Percentiles rank a stretch among this genome's conserved stretches.
phyloP scores from a whole-genome alignment of 2,888 invertebrate genomes.

The Agrochola litura region DNA sequence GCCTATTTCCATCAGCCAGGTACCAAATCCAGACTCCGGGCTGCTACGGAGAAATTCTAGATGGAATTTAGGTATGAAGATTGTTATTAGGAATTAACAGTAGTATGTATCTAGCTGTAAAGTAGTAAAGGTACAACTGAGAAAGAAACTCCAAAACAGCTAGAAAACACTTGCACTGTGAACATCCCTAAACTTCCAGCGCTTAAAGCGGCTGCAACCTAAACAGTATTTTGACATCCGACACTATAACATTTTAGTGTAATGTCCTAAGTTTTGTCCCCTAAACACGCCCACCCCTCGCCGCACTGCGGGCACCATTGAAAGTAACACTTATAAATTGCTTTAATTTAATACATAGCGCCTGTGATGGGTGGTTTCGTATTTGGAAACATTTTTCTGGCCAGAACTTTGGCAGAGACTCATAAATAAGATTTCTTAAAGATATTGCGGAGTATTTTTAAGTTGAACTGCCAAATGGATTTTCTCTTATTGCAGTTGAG shows the following conservation, averaged over 20 bases:
- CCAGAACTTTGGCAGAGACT: slow-evolving; percentile 67
- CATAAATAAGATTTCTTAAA: slow-evolving; percentile 71
- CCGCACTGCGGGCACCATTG: slow-evolving; percentile 77
- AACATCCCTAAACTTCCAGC: slow-evolving; percentile 33
- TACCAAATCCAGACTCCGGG: background rate
- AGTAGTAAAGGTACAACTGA: background rate
- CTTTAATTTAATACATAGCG: slow-evolving; percentile 85
- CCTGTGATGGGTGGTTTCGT: slow-evolving; percentile 68
- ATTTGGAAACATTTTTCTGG: slow-evolving; percentile 75
- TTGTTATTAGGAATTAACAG: background rate
- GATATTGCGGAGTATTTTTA: slow-evolving; percentile 27
- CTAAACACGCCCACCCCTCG: slow-evolving; percentile 67
- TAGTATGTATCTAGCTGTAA: background rate
- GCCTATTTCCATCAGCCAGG: background rate
- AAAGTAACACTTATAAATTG: slow-evolving; percentile 84
- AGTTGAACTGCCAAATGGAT: slow-evolving; percentile 26
- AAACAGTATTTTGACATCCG: slow-evolving; percentile 63
- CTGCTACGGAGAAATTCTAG: background rate
- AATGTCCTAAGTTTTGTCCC: slow-evolving; percentile 69
- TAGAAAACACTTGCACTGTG: background rate
- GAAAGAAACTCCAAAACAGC: background rate
- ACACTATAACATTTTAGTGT: slow-evolving; percentile 70
- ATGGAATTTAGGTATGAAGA: background rate
- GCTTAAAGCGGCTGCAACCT: slow-evolving; percentile 59
- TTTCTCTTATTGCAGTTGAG: background rate